A percentile compares a stretch with the other conserved stretches of the same genome.
These are phyloP conservation scores for Mustela erminea DNA, from an alignment of 2,797 vertebrate genomes.

Conservation along the genomic window DNA sequence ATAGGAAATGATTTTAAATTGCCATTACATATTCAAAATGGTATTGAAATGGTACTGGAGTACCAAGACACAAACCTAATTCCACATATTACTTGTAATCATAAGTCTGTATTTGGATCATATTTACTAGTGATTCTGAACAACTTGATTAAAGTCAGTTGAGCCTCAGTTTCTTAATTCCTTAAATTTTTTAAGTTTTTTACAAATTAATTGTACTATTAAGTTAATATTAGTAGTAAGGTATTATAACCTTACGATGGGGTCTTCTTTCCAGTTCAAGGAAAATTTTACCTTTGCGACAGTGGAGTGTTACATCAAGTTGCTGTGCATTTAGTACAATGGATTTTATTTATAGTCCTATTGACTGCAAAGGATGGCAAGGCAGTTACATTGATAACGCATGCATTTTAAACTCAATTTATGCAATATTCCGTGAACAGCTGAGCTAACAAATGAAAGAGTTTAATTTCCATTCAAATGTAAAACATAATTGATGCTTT, in stretches of 20 bases:
- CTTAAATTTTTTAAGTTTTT: background rate
- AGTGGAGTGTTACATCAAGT: conserved; percentile 50
- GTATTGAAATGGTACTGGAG: background rate
- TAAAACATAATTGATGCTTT: conserved; percentile 81
- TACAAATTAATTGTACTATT: background rate
- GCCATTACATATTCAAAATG: background rate
- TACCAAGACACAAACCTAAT: background rate
- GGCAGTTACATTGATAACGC: conserved; percentile 75
- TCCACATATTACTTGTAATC: background rate
- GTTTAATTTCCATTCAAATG: conserved; percentile 84
- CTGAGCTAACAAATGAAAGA: conserved; percentile 84
- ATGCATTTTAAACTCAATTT: conserved; percentile 79
- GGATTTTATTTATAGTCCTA: conserved; percentile 74
- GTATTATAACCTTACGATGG: background rate
- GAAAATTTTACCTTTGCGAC: background rate
- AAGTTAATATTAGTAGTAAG: background rate
- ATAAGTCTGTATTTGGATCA: background rate
- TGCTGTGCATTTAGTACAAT: background rate
- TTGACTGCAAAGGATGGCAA: conserved; percentile 72
- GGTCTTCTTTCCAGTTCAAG: conserved; percentile 35
- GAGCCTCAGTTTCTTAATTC: background rate
- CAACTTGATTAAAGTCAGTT: background rate
- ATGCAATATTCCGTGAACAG: conserved; percentile 81
- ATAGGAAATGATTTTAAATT: conserved; percentile 40
- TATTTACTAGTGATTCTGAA: background rate